phyloP scores from a whole-genome alignment of 2,113 vertebrate genomes.

The Syngnathus typhle region DNA sequence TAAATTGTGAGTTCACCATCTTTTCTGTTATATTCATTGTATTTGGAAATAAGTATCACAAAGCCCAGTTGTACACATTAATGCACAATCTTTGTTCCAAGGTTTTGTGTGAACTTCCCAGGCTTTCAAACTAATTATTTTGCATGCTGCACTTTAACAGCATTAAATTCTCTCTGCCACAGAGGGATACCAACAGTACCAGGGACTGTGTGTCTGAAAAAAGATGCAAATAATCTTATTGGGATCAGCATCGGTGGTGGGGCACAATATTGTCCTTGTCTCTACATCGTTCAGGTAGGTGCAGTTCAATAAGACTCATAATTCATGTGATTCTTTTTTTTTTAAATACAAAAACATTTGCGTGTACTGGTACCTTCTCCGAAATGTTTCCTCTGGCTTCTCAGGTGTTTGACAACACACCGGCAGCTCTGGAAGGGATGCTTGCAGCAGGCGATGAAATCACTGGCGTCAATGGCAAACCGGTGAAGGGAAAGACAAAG shows the following conservation, averaged over 20 bases:
- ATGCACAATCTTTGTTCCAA: not conserved
- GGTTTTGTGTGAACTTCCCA: no score
- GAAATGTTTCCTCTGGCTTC: not conserved
- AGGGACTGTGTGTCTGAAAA: conserved; percentile 88
- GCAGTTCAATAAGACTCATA: not conserved
- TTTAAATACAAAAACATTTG: not conserved
- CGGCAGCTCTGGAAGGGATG: conserved; percentile 84
- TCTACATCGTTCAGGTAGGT: conserved; percentile 96
- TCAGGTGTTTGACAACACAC: conserved; percentile 96
- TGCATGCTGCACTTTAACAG: not conserved
- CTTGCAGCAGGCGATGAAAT: conserved; percentile 95
- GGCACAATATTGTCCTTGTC: conserved; percentile 95
- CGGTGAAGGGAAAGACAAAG: conserved; percentile 95
- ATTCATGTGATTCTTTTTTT: not conserved
- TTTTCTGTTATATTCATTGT: not conserved
- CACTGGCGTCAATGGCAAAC: conserved; percentile 90
- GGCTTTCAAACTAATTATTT: not conserved
- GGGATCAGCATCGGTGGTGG: conserved; percentile 98
- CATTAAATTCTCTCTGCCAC: conserved; percentile 8
- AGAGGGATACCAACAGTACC: conserved; percentile 97
- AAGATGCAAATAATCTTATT: conserved; percentile 91
- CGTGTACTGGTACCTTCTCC: not conserved
- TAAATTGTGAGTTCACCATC: conserved; percentile 82
- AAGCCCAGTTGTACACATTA: not conserved
- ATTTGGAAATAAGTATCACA: not conserved